These are phyloP conservation scores for Chionodraco myersi DNA, from an alignment of 2,113 vertebrate genomes.

Conservation along the genomic window DNA sequence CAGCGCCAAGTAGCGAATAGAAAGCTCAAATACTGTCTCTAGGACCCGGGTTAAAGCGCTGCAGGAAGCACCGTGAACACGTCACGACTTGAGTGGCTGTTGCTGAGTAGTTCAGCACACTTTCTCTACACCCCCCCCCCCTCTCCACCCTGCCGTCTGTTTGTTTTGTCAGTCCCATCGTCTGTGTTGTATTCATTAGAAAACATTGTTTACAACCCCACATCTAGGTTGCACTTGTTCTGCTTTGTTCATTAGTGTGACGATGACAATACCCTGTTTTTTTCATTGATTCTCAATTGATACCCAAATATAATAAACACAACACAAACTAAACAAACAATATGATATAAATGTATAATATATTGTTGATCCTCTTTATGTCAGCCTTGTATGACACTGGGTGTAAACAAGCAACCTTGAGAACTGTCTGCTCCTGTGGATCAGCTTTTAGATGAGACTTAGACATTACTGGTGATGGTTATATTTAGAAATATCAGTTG, in stretches of 20 bases:
- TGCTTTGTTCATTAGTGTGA: neutral
- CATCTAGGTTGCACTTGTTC: constrained; percentile 35
- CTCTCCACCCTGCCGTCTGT: constrained; percentile 75
- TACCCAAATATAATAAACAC: neutral
- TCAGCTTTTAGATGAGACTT: constrained; percentile 21
- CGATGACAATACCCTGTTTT: constrained; percentile 17
- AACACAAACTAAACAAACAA: neutral
- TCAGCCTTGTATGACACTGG: neutral
- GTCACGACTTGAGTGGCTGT: constrained; percentile 86
- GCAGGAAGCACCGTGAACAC: constrained; percentile 82
- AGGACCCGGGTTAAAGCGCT: constrained; percentile 85
- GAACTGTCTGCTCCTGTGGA: constrained; percentile 26
- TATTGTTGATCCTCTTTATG: neutral
- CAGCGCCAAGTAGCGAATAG: constrained; percentile 88
- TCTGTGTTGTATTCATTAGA: constrained; percentile 74
- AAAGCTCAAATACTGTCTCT: constrained; percentile 86
- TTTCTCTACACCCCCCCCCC: constrained; percentile 59
- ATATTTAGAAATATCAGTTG: constrained; percentile 14
- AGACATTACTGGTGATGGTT: neutral
- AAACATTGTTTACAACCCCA: constrained; percentile 72
- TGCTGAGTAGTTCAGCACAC: constrained; percentile 86
- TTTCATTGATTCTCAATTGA: neutral
- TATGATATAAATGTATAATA: neutral
- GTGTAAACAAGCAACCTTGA: constrained; percentile 48
- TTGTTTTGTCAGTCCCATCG: constrained; percentile 78